Evolutionary conservation across 2,113 vertebrate genomes (phyloP).

Genomic region (Leptosomus discolor): DNA sequence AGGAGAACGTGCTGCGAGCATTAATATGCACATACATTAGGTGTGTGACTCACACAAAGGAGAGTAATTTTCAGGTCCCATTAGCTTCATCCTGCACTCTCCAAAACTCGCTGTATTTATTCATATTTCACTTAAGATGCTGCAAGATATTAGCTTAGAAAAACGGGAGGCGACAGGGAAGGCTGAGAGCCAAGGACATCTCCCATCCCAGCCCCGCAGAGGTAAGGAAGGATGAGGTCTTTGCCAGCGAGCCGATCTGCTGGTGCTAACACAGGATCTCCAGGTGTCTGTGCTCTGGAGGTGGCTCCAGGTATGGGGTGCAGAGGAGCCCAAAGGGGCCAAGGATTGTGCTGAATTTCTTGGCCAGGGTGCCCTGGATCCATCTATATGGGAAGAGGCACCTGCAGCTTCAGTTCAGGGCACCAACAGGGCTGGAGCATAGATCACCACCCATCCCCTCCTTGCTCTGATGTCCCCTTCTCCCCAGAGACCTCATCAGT

Average conservation of each 20-base stretch:
- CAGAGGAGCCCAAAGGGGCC: neutral
- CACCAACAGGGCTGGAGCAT: neutral
- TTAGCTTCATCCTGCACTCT: neutral
- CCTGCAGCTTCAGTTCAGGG: neutral
- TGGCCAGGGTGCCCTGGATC: neutral
- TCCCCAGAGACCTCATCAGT: neutral
- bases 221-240: neutral
- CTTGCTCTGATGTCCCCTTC: neutral
- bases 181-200: neutral
- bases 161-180: neutral
- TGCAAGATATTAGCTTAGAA: neutral
- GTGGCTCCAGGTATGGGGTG: too few species aligned
- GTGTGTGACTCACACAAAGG: neutral
- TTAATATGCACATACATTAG: neutral
- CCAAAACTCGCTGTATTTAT: neutral
- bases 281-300: neutral
- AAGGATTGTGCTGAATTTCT: accelerated
- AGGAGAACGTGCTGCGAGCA: neutral
- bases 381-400: neutral
- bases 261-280: accelerated
- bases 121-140: neutral
- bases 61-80: neutral
- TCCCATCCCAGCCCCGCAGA: neutral
- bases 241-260: accelerated
- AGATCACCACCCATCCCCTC: neutral